These are phyloP conservation scores for Apaloderma vittatum DNA, from an alignment of 2,113 vertebrate genomes.

Conservation along the genomic window DNA sequence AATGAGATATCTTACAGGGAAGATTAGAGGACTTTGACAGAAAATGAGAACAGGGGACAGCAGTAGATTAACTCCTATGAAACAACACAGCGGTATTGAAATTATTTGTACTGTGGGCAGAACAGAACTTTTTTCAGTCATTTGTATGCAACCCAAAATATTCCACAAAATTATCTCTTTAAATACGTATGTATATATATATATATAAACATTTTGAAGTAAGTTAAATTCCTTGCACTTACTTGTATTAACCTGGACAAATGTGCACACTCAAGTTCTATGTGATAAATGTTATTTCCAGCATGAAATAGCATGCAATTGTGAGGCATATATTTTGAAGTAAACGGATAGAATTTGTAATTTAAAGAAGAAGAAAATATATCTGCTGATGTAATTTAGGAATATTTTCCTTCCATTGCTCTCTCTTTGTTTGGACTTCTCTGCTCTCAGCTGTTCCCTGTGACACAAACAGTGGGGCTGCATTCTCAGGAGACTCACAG, in stretches of 20 bases:
- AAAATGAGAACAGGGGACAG: background rate
- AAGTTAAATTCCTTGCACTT: background rate
- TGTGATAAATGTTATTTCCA: background rate
- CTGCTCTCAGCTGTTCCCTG: background rate
- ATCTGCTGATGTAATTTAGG: fast-evolving
- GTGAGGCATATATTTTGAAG: background rate
- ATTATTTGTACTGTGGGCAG: background rate
- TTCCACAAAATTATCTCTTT: background rate
- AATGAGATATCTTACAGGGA: background rate
- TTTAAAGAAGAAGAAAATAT: background rate
- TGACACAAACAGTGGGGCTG: background rate
- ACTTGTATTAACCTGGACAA: background rate
- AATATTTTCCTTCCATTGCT: background rate
- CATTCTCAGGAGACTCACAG: slow-evolving; percentile 13
- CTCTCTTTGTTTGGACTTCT: background rate
- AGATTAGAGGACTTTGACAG: background rate
- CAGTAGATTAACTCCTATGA: background rate
- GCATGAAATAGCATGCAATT: background rate
- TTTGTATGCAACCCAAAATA: background rate
- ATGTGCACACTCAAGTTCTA: background rate
- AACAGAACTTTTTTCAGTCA: background rate
- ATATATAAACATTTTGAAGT: background rate
- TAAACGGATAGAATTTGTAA: background rate
- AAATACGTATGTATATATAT: too few relatives aligned
- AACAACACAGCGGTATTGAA: background rate